A percentile compares a stretch with the other conserved stretches of the same genome.
Evolutionary conservation across 2,113 vertebrate genomes (phyloP).

Genomic region (Channa maculata): DNA sequence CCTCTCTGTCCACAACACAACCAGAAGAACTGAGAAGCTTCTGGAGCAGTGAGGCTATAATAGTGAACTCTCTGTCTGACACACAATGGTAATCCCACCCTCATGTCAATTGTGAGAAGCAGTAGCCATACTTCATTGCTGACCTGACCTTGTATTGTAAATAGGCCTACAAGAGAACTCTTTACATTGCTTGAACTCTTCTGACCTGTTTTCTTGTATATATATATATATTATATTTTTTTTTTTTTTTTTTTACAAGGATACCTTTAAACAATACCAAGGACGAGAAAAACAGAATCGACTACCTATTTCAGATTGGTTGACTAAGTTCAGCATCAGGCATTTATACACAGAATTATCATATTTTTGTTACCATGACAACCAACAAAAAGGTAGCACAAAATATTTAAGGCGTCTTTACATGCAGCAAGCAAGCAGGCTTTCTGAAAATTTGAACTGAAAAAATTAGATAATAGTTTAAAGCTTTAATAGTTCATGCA

Average conservation of each 20-base stretch:
- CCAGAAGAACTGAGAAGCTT: constrained; percentile 62
- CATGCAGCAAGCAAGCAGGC: background rate
- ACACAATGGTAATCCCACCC: constrained; percentile 66
- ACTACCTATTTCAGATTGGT: constrained; percentile 29
- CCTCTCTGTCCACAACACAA: constrained; percentile 30
- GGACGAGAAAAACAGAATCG: constrained; percentile 29
- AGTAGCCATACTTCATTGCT: constrained; percentile 39
- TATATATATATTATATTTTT: background rate
- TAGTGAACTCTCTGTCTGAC: constrained; percentile 62
- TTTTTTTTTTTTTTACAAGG: constrained; percentile 20
- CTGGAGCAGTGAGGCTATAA: constrained; percentile 65
- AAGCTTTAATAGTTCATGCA: background rate
- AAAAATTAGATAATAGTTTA: background rate
- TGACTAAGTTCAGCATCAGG: constrained; percentile 31
- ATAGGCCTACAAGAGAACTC: constrained; percentile 61
- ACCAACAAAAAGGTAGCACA: constrained; percentile 13
- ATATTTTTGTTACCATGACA: constrained; percentile 49
- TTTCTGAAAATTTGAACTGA: constrained; percentile 1
- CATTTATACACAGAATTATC: constrained; percentile 47
- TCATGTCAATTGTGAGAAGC: constrained; percentile 62
- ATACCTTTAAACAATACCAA: constrained; percentile 25
- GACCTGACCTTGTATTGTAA: constrained; percentile 71
- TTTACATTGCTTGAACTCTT: constrained; percentile 54
- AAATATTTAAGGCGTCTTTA: constrained; percentile 10
- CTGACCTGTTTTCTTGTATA: constrained; percentile 32